Conservation (phyloP, 2,888 invertebrate species). For the Drosophila fungiperda region DNA sequence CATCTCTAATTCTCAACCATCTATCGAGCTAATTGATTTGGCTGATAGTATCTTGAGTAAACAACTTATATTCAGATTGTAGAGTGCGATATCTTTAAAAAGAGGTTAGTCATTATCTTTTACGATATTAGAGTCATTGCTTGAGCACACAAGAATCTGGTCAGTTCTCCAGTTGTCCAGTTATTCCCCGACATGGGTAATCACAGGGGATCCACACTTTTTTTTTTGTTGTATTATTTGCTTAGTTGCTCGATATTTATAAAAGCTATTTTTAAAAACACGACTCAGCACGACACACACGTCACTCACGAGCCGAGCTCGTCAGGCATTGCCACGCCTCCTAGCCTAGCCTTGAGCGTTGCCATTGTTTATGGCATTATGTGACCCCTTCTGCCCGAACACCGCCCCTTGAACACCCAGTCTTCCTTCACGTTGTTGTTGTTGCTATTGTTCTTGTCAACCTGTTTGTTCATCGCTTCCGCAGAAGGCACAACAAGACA, state of each 20-base stretch:
- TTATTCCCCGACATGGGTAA: background rate
- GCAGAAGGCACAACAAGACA: conserved; percentile 35
- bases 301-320: conserved; percentile 4
- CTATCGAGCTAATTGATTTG: too few species aligned
- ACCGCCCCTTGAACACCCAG: background rate
- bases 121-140: background rate
- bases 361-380: conserved; percentile 40
- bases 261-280: background rate
- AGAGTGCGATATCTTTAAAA: background rate
- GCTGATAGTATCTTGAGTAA: too few species aligned
- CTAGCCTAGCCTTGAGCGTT: conserved; percentile 33
- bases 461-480: conserved; percentile 62
- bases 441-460: conserved; percentile 50
- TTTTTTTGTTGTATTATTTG: background rate
- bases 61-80: background rate
- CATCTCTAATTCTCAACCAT: too few species aligned
- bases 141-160: background rate
- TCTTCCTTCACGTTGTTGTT: conserved; percentile 25
- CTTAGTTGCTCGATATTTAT: background rate
- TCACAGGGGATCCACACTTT: background rate
- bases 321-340: conserved; percentile 29
- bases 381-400: background rate
- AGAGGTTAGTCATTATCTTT: background rate
- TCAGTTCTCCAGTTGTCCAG: too few species aligned
- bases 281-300: conserved; percentile 1